Base-by-base conservation (phyloP, 2,797 vertebrate species). In the Phataginus tricuspis region DNA sequence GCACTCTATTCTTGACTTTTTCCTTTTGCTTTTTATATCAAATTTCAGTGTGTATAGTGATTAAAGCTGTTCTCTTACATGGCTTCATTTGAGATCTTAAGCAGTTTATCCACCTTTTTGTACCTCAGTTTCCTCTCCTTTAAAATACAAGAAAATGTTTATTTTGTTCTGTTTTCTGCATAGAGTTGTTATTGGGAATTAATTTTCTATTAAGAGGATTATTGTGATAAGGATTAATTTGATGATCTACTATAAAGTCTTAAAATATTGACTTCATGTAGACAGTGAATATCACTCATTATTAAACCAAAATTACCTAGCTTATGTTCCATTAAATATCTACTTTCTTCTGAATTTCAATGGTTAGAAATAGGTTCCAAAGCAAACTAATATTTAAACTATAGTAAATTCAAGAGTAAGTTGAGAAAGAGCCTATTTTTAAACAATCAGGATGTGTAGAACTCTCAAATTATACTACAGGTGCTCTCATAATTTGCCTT, bases 301-400 rank as follows among this genome's bases (percentile, higher is more conserved):
- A 75, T 68, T 34, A 19, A 42, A 66, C 31, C 9, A 4, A 94
- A 69, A 45, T 69, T 42, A 19, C 25, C 23, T 80, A 37, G 34
- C 78, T 51, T 63, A 29, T 34, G 4, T 86, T 91, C 84, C 11
- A 55, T 77, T 66, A 51, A 59, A 84, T 72, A 91, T 53, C 7
- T 51, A 45, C 37, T 93, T 79, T 68, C 8, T 80, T 74, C 34
- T 78, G 29, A 61, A 64, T 93, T 86, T 77, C 31, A 29, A 2
- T 57, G 7, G 9, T 16, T 49, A 53, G 2, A 80, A 87, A 90
- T 83, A 72, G 14, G 4, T 80, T 68, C 42, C 14, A 42, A 71
- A 75, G 6, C 21, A 92, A 85, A 93, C 21, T 23, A 39, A 39
- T 68, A 74, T 39, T 78, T 92, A 89, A 93, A 94, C 82, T 49